Evolutionary conservation across 2,797 vertebrate species (phyloP).

Genomic region (Sebastes vulpes): DNA sequence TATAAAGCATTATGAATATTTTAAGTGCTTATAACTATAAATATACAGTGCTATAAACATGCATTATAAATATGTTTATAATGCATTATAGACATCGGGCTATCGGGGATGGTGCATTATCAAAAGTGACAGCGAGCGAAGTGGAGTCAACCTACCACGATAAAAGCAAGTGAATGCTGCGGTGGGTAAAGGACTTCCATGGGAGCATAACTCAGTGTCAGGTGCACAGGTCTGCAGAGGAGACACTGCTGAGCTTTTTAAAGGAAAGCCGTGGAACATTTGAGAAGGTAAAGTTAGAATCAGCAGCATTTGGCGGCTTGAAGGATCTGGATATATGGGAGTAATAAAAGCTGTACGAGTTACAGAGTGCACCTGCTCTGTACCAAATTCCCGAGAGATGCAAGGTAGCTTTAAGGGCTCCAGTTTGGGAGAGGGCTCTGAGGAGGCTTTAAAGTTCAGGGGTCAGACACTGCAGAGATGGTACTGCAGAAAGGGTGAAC

Average conservation of each 20-base stretch:
- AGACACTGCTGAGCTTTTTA: constrained; percentile 51
- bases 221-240: constrained; percentile 24
- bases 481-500: background rate
- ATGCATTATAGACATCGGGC: background rate
- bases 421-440: background rate
- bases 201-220: constrained; percentile 42
- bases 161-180: background rate
- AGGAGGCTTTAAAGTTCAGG: constrained; percentile 23
- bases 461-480: constrained; percentile 16
- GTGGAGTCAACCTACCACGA: background rate
- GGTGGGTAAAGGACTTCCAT: constrained; percentile 6
- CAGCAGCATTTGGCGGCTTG: constrained; percentile 57
- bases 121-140: background rate
- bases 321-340: constrained; percentile 62
- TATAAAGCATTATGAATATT: no score
- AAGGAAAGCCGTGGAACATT: constrained; percentile 54
- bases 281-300: constrained; percentile 60
- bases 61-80: background rate
- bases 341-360: constrained; percentile 53
- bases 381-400: background rate
- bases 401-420: constrained; percentile 8
- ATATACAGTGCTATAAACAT: background rate
- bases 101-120: background rate
- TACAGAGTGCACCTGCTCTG: constrained; percentile 42
- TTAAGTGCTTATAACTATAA: no score